phyloP scores from a whole-genome alignment of 2,113 vertebrate species.

The Zootoca vivipara region DNA sequence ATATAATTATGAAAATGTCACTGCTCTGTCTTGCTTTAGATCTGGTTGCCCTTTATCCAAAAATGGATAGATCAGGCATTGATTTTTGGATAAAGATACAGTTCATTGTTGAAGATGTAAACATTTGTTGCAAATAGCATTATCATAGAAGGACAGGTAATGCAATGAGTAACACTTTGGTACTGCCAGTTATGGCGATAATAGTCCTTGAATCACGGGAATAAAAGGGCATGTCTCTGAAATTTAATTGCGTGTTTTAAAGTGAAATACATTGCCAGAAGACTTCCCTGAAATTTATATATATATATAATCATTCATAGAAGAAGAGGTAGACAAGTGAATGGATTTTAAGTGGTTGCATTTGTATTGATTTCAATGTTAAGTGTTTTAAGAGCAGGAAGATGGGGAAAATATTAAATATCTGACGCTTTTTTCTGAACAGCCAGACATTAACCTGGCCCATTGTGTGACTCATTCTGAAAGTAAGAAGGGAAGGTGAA shows the following conservation, averaged over 20 bases:
- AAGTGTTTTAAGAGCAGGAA: neutral
- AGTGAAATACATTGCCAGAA: neutral
- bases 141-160: no score
- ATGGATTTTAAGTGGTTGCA: neutral
- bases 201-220: neutral
- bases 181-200: neutral
- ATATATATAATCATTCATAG: neutral
- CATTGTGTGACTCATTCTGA: neutral
- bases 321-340: neutral
- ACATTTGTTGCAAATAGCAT: no score
- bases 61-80: no score
- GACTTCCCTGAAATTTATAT: neutral
- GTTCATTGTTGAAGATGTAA: no score
- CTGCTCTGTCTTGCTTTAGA: no score
- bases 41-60: no score
- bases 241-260: neutral
- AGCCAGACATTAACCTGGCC: neutral
- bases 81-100: no score
- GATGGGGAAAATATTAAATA: neutral
- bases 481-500: neutral
- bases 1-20: no score
- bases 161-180: neutral
- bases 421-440: neutral
- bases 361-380: conserved; percentile 4
- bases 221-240: neutral